A percentile compares a stretch with the other conserved stretches of the same genome.
Evolutionary conservation across 2,888 invertebrate species (phyloP).

Genomic region (Bibio marci): DNA sequence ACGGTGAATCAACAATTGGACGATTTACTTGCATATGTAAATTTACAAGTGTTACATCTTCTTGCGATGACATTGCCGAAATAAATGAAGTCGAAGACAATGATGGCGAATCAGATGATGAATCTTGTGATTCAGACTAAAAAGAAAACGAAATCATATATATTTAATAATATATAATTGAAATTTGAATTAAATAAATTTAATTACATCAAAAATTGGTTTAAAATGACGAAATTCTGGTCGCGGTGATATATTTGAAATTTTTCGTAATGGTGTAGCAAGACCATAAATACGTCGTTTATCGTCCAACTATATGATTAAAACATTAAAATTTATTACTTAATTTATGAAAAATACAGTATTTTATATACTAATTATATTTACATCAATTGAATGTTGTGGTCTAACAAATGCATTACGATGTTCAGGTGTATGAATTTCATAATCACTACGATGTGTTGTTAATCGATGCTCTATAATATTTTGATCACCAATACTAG

Average conservation of each 20-base stretch:
- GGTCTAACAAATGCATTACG: conserved; percentile 30
- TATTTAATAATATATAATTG: not conserved
- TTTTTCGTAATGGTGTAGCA: conserved; percentile 31
- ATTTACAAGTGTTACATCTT: conserved; percentile 81
- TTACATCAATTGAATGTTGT: conserved; percentile 11
- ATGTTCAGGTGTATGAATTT: conserved; percentile 43
- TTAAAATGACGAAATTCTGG: conserved; percentile 31
- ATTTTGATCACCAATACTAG: conserved; percentile 25
- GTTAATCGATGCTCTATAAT: conserved; percentile 27
- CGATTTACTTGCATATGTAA: conserved; percentile 85
- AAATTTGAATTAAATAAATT: not conserved
- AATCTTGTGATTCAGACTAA: conserved; percentile 31
- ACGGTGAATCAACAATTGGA: conserved; percentile 82
- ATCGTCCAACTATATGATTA: conserved; percentile 24
- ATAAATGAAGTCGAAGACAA: conserved; percentile 73
- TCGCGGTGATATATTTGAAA: conserved; percentile 31
- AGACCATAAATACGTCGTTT: conserved; percentile 31
- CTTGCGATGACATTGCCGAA: conserved; percentile 83
- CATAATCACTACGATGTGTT: conserved; percentile 41
- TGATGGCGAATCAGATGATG: conserved; percentile 63
- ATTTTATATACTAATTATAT: not conserved
- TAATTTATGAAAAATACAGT: not conserved
- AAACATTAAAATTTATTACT: too few relatives aligned
- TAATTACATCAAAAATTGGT: conserved; percentile 29
- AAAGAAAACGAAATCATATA: conserved; percentile 2